phyloP scores from a whole-genome alignment of 2,888 invertebrate species.

The Elaeidobius kamerunicus region DNA sequence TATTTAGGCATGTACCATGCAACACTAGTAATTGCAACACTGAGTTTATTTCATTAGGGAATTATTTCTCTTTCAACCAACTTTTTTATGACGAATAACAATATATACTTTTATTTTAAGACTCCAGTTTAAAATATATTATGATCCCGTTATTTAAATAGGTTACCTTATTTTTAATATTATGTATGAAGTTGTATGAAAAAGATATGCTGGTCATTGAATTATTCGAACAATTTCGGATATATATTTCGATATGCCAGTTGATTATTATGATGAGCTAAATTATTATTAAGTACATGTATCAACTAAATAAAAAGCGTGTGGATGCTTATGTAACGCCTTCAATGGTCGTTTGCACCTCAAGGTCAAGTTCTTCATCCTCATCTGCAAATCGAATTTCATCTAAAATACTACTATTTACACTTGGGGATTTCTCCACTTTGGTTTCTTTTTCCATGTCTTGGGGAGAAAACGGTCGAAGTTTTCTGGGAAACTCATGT shows the following conservation, averaged over 20 bases:
- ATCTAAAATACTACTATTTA: conserved; percentile 58
- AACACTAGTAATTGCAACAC: too few species aligned
- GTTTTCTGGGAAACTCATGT: conserved; percentile 41
- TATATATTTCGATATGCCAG: not conserved
- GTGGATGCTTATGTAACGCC: not conserved
- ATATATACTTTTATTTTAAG: too few species aligned
- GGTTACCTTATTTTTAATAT: too few species aligned
- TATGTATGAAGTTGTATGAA: not conserved
- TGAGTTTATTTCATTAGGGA: too few species aligned
- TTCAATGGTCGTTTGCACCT: conserved; percentile 47
- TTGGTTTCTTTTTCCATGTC: conserved; percentile 62
- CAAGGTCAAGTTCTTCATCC: conserved; percentile 48
- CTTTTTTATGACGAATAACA: too few species aligned
- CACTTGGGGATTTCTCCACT: conserved; percentile 63
- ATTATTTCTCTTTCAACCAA: too few species aligned
- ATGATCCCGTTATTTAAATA: too few species aligned
- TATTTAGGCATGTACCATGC: too few species aligned
- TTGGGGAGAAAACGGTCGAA: conserved; percentile 31
- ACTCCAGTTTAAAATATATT: too few species aligned
- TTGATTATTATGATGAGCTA: not conserved
- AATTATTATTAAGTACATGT: not conserved
- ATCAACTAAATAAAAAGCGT: not conserved
- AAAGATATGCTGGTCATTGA: not conserved
- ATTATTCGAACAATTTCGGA: not conserved
- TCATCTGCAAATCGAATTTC: conserved; percentile 74